A percentile compares a stretch with the other conserved stretches of the same genome.
These are phyloP conservation scores for Procambarus virginalis DNA, from an alignment of 1,140 invertebrate species.

Conservation along the genomic window DNA sequence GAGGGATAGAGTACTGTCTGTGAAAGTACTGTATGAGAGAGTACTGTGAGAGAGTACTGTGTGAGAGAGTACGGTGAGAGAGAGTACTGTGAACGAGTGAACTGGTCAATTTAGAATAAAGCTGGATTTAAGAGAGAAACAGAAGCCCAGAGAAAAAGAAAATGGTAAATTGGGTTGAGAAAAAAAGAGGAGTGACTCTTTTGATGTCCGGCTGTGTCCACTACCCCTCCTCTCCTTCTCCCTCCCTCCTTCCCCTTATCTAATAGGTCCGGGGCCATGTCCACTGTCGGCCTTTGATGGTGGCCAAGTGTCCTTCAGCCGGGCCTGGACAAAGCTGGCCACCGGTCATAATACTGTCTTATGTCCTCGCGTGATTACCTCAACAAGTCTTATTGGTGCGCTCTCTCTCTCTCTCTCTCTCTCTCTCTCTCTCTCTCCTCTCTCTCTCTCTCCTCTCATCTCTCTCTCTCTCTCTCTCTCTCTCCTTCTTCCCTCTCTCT, in stretches of 20 bases:
- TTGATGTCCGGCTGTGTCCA: background rate
- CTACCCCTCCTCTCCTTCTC: too few species aligned
- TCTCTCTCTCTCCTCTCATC: too few species aligned
- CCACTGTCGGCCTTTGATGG: slow-evolving; percentile 1
- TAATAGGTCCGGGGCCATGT: background rate
- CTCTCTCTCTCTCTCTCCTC: background rate
- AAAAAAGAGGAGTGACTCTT: background rate
- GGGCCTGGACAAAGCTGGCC: background rate
- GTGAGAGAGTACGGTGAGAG: too few species aligned
- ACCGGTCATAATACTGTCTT: slow-evolving; percentile 6
- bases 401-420: background rate
- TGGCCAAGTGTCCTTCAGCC: background rate
- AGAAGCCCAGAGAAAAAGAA: background rate
- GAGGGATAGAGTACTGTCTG: too few species aligned
- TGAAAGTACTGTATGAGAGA: too few species aligned
- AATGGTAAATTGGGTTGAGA: background rate
- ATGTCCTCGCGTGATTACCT: background rate
- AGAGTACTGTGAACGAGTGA: too few species aligned
- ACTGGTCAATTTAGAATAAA: too few species aligned
- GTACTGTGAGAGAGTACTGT: too few species aligned
- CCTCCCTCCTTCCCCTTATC: background rate
- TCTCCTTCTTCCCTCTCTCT: too few species aligned
- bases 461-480: too few species aligned
- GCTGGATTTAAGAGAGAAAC: slow-evolving; percentile 6
- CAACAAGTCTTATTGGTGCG: background rate